These are phyloP conservation scores for Cataglyphis livida DNA, from an alignment of 2,888 invertebrate genomes.

Conservation along the genomic window DNA sequence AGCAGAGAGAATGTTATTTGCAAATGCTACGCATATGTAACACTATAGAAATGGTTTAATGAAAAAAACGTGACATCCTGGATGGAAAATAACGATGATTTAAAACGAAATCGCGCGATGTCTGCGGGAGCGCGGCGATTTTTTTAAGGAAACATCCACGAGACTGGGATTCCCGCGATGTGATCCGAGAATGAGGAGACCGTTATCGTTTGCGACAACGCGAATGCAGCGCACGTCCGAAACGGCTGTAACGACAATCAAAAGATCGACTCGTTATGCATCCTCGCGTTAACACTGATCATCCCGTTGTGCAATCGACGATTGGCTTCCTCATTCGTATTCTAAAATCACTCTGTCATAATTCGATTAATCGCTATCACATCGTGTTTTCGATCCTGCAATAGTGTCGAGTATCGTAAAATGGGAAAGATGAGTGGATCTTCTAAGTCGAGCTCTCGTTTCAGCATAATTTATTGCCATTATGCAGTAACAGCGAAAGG, in stretches of 20 bases:
- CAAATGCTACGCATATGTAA: conserved; percentile 24
- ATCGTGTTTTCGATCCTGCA: conserved; percentile 31
- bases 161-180: conserved; percentile 48
- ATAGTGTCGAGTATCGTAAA: conserved; percentile 42
- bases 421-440: conserved; percentile 23
- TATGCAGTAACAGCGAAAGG: conserved; percentile 27
- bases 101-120: conserved; percentile 51
- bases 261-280: conserved; percentile 17
- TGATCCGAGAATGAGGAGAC: conserved; percentile 27
- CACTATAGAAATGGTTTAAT: conserved; percentile 28
- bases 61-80: conserved; percentile 37
- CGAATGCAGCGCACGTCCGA: conserved; percentile 24
- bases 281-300: conserved; percentile 12
- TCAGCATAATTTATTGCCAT: conserved; percentile 14
- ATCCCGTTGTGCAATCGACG: conserved; percentile 27
- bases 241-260: conserved; percentile 15
- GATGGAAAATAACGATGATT: conserved; percentile 40
- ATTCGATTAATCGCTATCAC: conserved; percentile 30
- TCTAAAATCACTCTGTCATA: not conserved
- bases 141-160: conserved; percentile 13
- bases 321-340: conserved; percentile 32
- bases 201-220: conserved; percentile 61
- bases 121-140: not conserved
- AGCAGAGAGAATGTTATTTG: conserved; percentile 52
- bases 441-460: conserved; percentile 27